phyloP scores from a whole-genome alignment of 2,113 vertebrate species.

The Neogobius melanostomus region DNA sequence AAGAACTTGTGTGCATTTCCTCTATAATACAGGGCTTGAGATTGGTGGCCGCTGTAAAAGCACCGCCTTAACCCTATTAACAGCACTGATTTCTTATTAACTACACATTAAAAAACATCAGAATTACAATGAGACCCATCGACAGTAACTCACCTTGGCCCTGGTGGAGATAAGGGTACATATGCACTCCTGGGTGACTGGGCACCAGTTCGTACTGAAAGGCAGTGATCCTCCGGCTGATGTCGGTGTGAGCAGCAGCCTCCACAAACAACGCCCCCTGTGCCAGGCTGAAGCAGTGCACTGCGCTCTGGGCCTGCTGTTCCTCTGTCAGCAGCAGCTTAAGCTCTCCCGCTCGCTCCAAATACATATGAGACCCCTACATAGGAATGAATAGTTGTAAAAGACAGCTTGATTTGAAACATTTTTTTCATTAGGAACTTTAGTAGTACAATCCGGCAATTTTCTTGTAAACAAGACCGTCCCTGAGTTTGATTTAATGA shows the following conservation, averaged over 20 bases:
- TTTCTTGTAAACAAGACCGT: too few species aligned
- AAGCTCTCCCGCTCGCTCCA: conserved; percentile 89
- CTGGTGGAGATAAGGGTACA: conserved; percentile 63
- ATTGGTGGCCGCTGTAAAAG: too few species aligned
- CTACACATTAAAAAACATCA: background rate
- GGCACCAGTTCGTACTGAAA: conserved; percentile 90
- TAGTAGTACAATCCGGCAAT: too few species aligned
- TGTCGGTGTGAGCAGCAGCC: conserved; percentile 86
- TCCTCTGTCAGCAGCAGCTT: conserved; percentile 83
- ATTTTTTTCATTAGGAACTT: too few species aligned
- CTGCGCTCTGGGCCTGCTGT: conserved; percentile 68
- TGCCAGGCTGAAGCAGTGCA: conserved; percentile 83
- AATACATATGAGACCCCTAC: conserved; percentile 88
- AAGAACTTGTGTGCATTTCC: too few species aligned
- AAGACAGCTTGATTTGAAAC: background rate
- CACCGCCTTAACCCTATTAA: too few species aligned
- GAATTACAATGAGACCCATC: background rate
- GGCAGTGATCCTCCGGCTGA: conserved; percentile 88
- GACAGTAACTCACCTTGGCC: conserved; percentile 43
- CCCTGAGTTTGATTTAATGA: too few species aligned
- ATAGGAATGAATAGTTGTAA: background rate
- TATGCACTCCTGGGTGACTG: conserved; percentile 69
- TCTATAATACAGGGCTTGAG: too few species aligned
- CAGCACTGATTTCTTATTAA: background rate
- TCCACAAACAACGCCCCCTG: conserved; percentile 91